These are phyloP conservation scores for Motacilla alba DNA, from an alignment of 2,113 vertebrate genomes.

Conservation along the genomic window DNA sequence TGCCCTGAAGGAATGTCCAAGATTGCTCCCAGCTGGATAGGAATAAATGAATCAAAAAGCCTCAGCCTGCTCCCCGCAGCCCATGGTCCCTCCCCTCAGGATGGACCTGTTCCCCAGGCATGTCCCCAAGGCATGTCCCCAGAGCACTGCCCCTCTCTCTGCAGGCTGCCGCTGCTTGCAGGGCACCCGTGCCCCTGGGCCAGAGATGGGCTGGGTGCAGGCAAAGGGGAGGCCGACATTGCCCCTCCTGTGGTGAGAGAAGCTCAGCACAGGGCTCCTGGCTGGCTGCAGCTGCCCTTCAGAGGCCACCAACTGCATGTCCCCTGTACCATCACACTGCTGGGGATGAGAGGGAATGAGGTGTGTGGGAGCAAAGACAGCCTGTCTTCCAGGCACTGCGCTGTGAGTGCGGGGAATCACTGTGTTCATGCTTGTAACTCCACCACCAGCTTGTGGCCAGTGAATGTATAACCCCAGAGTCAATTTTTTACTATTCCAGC, in stretches of 20 bases:
- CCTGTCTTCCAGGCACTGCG: rapidly evolving
- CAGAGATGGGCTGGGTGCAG: rapidly evolving
- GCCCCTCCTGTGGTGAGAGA: rapidly evolving
- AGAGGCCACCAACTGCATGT: background rate
- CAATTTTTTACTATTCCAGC: background rate
- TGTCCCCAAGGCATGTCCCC: background rate
- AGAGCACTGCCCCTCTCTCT: background rate
- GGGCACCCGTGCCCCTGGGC: background rate
- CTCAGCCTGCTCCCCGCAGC: background rate
- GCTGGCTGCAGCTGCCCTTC: background rate
- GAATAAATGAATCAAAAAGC: background rate
- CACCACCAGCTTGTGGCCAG: background rate
- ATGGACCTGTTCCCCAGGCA: background rate
- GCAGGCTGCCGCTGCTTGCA: background rate
- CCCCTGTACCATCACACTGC: background rate
- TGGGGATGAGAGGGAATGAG: background rate
- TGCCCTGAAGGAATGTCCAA: background rate
- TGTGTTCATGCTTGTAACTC: rapidly evolving
- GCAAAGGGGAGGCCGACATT: background rate
- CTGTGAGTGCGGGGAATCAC: background rate
- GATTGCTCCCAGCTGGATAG: background rate
- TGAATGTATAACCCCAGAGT: background rate
- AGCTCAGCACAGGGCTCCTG: background rate
- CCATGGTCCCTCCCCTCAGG: background rate
- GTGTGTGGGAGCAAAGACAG: background rate